Percentiles rank a stretch among this genome's conserved stretches.
These are phyloP conservation scores for Drosophila siamana DNA, from an alignment of 2,888 invertebrate genomes.

Conservation along the genomic window DNA sequence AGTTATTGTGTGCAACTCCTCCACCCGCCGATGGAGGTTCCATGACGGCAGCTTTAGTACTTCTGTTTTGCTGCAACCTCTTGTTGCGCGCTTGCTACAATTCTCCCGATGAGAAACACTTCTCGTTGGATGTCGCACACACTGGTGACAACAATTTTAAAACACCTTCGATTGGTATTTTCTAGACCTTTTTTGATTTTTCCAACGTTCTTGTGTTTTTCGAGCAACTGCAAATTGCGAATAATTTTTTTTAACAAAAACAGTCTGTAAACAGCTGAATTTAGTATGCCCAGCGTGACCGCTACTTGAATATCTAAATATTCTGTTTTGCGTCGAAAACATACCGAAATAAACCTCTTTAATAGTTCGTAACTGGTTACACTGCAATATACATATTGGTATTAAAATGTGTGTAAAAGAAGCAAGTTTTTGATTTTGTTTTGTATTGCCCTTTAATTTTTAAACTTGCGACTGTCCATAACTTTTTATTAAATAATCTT, in stretches of 20 bases:
- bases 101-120: not conserved
- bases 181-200: slow-evolving; percentile 1
- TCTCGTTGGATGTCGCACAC: not conserved
- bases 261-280: slow-evolving; percentile 51
- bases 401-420: not conserved
- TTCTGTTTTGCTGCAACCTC: slow-evolving; percentile 10
- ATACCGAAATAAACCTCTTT: not conserved
- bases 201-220: slow-evolving; percentile 13
- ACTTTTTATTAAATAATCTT: not conserved
- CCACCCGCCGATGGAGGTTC: slow-evolving; percentile 70
- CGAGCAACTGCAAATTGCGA: slow-evolving; percentile 32
- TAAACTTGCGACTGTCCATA: not conserved
- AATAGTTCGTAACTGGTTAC: not conserved
- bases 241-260: slow-evolving; percentile 38
- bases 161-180: slow-evolving; percentile 5
- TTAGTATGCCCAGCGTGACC: not conserved
- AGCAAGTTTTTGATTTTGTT: not conserved
- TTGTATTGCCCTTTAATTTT: not conserved
- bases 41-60: slow-evolving; percentile 40
- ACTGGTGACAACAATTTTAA: not conserved
- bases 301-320: not conserved
- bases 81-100: slow-evolving; percentile 12
- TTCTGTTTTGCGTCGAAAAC: not conserved
- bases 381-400: not conserved
- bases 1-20: slow-evolving; percentile 60